A percentile compares a stretch with the other conserved stretches of the same genome.
These are phyloP conservation scores for Tachina fera DNA, from an alignment of 2,888 invertebrate genomes.

Conservation along the genomic window DNA sequence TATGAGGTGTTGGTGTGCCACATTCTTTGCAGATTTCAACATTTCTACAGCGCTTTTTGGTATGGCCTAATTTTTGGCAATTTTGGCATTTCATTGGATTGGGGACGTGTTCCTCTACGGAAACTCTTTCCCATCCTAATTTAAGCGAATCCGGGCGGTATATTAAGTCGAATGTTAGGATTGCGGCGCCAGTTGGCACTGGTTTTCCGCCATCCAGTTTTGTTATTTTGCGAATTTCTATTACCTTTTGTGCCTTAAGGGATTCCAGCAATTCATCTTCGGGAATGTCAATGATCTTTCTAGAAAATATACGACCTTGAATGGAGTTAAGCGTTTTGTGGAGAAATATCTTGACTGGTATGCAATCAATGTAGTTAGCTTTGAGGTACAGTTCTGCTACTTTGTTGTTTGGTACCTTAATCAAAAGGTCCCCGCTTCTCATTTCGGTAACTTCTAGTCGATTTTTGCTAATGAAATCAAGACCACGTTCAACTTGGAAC, in stretches of 20 bases:
- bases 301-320: constrained; percentile 4
- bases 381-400: constrained; percentile 2
- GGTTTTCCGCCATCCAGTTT: neutral
- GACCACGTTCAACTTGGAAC: neutral
- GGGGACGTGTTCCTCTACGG: neutral
- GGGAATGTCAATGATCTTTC: neutral
- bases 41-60: too few species aligned
- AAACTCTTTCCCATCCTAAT: neutral
- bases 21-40: too few species aligned
- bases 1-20: too few species aligned
- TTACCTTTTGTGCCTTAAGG: constrained; percentile 3
- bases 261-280: neutral
- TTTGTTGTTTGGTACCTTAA: neutral
- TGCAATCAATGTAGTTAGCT: neutral
- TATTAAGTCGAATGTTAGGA: constrained; percentile 8
- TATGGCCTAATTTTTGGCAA: neutral
- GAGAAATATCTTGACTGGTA: neutral
- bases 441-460: neutral
- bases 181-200: constrained; percentile 7
- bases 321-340: neutral
- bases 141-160: neutral
- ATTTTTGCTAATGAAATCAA: constrained; percentile 5
- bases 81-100: constrained; percentile 4
- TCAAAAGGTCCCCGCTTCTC: constrained; percentile 8
- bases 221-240: neutral